A percentile compares a stretch with the other conserved stretches of the same genome.
phyloP scores from a whole-genome alignment of 2,113 vertebrate genomes.

The Procapra przewalskii region DNA sequence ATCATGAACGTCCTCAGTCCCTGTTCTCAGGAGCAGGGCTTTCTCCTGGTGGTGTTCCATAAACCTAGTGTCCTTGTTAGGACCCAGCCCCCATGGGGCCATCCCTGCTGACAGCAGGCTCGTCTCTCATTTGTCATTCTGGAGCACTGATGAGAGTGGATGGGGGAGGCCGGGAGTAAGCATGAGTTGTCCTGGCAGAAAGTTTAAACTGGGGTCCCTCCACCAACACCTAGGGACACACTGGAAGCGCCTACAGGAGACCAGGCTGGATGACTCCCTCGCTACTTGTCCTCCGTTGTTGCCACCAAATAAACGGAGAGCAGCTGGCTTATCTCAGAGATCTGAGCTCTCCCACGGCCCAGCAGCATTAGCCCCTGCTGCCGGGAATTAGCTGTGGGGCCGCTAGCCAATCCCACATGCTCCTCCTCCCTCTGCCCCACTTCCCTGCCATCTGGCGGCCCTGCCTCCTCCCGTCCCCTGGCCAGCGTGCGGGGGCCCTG shows the following conservation, averaged over 20 bases:
- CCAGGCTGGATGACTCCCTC: not conserved
- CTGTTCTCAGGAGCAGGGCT: not conserved
- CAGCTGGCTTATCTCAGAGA: not conserved
- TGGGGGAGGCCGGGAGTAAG: not conserved
- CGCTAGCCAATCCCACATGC: accelerated
- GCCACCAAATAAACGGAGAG: not conserved
- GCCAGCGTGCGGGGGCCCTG: accelerated
- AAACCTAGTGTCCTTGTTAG: not conserved
- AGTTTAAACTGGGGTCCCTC: not conserved
- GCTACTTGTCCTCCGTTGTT: accelerated
- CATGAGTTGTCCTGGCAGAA: not conserved
- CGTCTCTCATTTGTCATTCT: accelerated
- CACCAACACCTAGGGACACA: not conserved
- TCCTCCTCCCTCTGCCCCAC: not conserved
- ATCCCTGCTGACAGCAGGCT: not conserved
- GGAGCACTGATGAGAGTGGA: not conserved
- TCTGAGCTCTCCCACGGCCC: not conserved
- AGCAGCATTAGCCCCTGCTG: not conserved
- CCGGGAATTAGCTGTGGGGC: not conserved
- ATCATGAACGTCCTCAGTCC: not conserved
- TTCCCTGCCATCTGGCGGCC: not conserved
- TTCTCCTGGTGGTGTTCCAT: not conserved
- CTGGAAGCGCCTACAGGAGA: not conserved
- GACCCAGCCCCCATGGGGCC: accelerated
- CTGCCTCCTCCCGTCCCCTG: not conserved